Evolutionary conservation across 92 coral and sea anemone species (phyloP), one percentile per base, ranked within the genome.

Genomic region (Hydrozoanthus gracilis): DNA sequence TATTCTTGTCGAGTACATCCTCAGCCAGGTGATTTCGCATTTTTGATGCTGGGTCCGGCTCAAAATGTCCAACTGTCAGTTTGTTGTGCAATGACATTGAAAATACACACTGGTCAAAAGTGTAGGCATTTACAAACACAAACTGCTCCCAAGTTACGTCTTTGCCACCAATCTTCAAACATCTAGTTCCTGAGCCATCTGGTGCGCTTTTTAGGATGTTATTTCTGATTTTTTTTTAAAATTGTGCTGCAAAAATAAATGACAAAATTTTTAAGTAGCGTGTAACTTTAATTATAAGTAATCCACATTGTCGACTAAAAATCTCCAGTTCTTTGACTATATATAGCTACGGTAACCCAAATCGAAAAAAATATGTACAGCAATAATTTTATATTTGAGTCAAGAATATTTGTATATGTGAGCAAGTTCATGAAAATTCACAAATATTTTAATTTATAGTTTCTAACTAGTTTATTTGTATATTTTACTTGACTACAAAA

Each of bases 1-100:
- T 52, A 52, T 52, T n/a, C n/a, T 52, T 90, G 51, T 90, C 93
- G 12, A 90, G 52, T 3, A 90, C 83, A 73, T 90, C 88, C 65
- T 90, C 92, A 7, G 92, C 92, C 3, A 90, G 72, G 39, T 86
- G 87, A 64, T 90, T 86, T 7, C 90, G 8, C 90, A 90, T 87
- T 35, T 83, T 90, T 10, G 88, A 60, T 9, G 90, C 74, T 3
- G 93, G 84, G 49, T 82, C 76, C 1, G 87, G 58, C 11, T 80
- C 64, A 48, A 90, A 90, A 27, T 90, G 93, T 2, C 76, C 80
- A 14, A 54, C 54, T 3, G 90, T 87, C 2, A 90, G 88, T 46
- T 82, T 82, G 8, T 86, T 44, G 56, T 90, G 87, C 2, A 45
- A 20, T n/a, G 89, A 49, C 87, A 90, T 1, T 1, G 92, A 72